Conservation (phyloP, 2,888 invertebrate species). For the Glyphotaelius pellucidus region DNA sequence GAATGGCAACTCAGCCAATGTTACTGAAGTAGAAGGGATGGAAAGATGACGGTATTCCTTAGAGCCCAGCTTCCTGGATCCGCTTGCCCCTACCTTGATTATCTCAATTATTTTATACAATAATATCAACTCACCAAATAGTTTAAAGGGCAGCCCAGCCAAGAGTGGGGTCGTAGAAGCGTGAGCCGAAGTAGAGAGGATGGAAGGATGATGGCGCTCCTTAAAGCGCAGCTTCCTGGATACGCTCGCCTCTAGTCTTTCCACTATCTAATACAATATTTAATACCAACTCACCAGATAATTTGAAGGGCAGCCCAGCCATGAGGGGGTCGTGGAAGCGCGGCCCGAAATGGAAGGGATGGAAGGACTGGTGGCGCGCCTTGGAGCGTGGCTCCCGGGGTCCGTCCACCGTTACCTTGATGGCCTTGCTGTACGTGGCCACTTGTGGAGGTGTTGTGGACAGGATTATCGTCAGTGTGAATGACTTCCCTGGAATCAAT, state of each 20-base stretch:
- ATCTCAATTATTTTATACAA: too few species aligned
- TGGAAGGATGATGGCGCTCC: slow-evolving; percentile 87
- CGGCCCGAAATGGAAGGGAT: slow-evolving; percentile 93
- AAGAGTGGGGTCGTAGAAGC: slow-evolving; percentile 88
- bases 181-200: slow-evolving; percentile 92
- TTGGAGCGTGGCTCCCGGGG: slow-evolving; percentile 98
- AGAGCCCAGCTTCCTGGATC: slow-evolving; percentile 69
- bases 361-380: slow-evolving; percentile 91
- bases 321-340: slow-evolving; percentile 89
- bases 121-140: slow-evolving; percentile 82
- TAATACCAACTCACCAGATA: slow-evolving; percentile 83
- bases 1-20: slow-evolving; percentile 88
- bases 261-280: neutral
- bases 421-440: slow-evolving; percentile 97
- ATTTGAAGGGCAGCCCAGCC: slow-evolving; percentile 88
- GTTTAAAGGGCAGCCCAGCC: slow-evolving; percentile 88
- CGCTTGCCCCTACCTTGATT: too few species aligned
- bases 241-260: slow-evolving; percentile 93
- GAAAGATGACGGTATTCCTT: slow-evolving; percentile 94
- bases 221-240: slow-evolving; percentile 97
- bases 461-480: slow-evolving; percentile 96
- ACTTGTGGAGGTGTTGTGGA: slow-evolving; percentile 96
- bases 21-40: slow-evolving; percentile 93
- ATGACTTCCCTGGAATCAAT: slow-evolving; percentile 93
- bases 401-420: slow-evolving; percentile 99